phyloP scores from a whole-genome alignment of 2,113 vertebrate species.

The Cnemophilus loriae region DNA sequence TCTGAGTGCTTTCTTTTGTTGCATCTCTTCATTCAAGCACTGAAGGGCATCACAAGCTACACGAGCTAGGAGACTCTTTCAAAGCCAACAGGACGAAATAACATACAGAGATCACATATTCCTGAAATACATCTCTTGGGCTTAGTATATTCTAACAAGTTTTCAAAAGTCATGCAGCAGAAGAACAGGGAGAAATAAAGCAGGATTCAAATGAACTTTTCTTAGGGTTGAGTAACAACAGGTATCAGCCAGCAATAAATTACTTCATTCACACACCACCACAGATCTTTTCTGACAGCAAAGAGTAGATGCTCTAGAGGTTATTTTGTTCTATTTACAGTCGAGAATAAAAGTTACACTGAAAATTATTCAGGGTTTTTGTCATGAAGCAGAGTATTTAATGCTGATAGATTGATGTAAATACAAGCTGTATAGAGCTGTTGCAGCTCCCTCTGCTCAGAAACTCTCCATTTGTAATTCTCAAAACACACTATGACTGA shows the following conservation, averaged over 20 bases:
- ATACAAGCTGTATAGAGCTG: not conserved
- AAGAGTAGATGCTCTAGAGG: not conserved
- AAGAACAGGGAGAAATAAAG: not conserved
- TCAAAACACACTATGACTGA: not conserved
- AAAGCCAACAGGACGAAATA: not conserved
- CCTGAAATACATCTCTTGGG: not conserved
- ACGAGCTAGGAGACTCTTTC: not conserved
- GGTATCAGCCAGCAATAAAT: not conserved
- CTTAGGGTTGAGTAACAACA: not conserved
- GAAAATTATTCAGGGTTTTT: not conserved
- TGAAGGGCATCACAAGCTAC: fast-evolving
- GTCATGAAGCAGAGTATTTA: not conserved
- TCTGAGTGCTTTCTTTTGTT: not conserved
- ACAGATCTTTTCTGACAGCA: not conserved
- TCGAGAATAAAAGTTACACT: not conserved
- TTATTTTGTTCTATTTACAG: not conserved
- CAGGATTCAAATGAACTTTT: not conserved
- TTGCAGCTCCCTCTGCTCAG: not conserved
- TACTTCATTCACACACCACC: not conserved
- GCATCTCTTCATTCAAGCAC: not conserved
- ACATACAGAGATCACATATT: not conserved
- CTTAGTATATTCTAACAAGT: not conserved
- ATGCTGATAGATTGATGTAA: not conserved
- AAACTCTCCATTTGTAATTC: not conserved
- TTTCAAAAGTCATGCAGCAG: not conserved